Conservation (phyloP, 2,888 invertebrate genomes). For the Nemotelus pantherinus region DNA sequence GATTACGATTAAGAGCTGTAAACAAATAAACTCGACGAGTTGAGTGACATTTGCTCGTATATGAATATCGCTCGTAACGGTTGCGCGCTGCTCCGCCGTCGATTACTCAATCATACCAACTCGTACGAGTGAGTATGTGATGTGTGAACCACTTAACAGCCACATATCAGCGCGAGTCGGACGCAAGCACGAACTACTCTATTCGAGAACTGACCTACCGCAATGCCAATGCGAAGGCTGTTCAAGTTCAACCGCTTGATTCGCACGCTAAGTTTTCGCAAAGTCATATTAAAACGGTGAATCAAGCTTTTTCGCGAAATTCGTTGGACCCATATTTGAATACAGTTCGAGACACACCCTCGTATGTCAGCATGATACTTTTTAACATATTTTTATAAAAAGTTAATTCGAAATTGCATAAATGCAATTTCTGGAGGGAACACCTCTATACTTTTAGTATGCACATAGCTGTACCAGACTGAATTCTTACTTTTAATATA, state of each 20-base stretch:
- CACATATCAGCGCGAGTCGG: constrained; percentile 16
- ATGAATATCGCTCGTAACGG: not conserved
- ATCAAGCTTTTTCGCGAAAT: no score
- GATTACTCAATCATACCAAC: constrained; percentile 32
- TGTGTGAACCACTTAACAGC: constrained; percentile 28
- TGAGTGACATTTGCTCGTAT: constrained; percentile 14
- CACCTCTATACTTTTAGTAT: no score
- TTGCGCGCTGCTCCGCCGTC: not conserved
- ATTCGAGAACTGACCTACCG: constrained; percentile 34
- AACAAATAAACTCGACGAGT: constrained; percentile 22
- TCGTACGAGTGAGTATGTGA: not conserved
- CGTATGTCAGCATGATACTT: no score
- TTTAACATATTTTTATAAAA: no score
- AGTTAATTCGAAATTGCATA: no score
- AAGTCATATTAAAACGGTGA: no score
- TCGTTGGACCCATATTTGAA: no score
- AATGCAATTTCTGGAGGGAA: no score
- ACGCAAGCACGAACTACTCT: constrained; percentile 7
- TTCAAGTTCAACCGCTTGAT: constrained; percentile 35
- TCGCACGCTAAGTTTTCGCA: no score
- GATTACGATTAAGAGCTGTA: not conserved
- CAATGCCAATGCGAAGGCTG: constrained; percentile 43
- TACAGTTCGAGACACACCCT: no score
- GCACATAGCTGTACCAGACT: no score
- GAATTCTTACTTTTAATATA: no score